phyloP scores from a whole-genome alignment of 2,113 vertebrate genomes.

The Antechinus stuartii region DNA sequence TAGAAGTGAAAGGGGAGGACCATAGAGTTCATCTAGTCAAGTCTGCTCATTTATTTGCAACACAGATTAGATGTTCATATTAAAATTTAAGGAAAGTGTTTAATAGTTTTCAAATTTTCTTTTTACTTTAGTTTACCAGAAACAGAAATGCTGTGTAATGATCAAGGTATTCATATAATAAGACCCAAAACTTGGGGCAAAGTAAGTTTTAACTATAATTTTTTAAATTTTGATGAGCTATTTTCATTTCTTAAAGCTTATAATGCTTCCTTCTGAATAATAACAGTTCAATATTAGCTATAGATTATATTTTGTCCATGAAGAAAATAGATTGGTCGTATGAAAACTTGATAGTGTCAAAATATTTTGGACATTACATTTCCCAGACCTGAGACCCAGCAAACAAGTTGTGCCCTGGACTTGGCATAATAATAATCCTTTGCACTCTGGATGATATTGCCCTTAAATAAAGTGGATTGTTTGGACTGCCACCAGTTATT shows the following conservation, averaged over 20 bases:
- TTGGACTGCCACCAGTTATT: too few relatives aligned
- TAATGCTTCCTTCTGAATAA: slow-evolving; percentile 18
- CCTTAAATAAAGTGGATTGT: too few relatives aligned
- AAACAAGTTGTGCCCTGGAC: too few relatives aligned
- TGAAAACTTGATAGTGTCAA: background rate
- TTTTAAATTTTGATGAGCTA: slow-evolving; percentile 36
- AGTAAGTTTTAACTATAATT: slow-evolving; percentile 68
- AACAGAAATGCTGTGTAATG: slow-evolving; percentile 45
- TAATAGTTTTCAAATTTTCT: background rate
- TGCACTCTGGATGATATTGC: too few relatives aligned
- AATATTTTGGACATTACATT: too few relatives aligned
- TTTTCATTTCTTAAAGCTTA: slow-evolving; percentile 13
- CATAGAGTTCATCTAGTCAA: background rate
- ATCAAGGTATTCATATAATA: slow-evolving; percentile 29
- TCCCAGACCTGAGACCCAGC: too few relatives aligned
- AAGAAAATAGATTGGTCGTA: background rate
- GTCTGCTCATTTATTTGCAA: background rate
- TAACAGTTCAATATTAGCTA: background rate
- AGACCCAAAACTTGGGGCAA: slow-evolving; percentile 41
- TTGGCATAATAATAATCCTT: too few relatives aligned
- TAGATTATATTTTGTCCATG: background rate
- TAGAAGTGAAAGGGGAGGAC: background rate
- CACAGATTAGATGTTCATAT: background rate
- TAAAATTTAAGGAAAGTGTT: background rate
- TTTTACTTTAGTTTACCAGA: slow-evolving; percentile 40